Percentiles rank a stretch among this genome's conserved stretches.
phyloP scores from a whole-genome alignment of 2,113 vertebrate species.

The Sebastes schlegelii region DNA sequence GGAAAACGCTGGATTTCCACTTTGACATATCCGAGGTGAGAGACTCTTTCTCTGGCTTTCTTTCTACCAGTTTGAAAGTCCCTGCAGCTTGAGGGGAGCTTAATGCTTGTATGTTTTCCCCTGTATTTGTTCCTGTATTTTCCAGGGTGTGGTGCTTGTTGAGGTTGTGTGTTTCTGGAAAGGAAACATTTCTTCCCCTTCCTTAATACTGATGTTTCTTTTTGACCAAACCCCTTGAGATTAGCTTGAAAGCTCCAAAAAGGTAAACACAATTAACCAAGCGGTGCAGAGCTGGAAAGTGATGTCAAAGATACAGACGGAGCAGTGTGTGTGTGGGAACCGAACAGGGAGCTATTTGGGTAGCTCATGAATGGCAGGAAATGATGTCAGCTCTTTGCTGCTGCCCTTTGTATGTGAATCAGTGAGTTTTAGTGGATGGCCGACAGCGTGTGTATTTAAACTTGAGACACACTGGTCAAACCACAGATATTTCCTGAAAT shows the following conservation, averaged over 20 bases:
- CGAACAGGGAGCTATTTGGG: constrained; percentile 83
- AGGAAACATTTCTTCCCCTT: constrained; percentile 72
- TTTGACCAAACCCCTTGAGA: constrained; percentile 57
- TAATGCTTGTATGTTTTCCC: constrained; percentile 23
- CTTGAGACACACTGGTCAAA: constrained; percentile 32
- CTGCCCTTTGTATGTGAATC: constrained; percentile 71
- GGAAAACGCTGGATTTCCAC: constrained; percentile 94
- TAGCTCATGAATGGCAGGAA: constrained; percentile 85
- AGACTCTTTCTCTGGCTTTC: constrained; percentile 20
- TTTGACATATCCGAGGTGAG: constrained; percentile 95
- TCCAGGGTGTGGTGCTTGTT: constrained; percentile 73
- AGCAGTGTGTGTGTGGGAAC: constrained; percentile 78
- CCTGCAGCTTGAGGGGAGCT: neutral
- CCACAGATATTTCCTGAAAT: constrained; percentile 29
- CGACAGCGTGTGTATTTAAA: constrained; percentile 53
- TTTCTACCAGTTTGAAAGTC: neutral
- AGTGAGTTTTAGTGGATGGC: constrained; percentile 40
- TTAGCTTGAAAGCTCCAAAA: constrained; percentile 64
- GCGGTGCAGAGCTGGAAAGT: constrained; percentile 51
- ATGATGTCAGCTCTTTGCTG: constrained; percentile 82
- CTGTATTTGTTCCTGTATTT: constrained; percentile 51
- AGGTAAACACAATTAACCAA: constrained; percentile 73
- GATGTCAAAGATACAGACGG: constrained; percentile 60
- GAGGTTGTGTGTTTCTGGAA: constrained; percentile 53
- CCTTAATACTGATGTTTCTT: constrained; percentile 53